Percentiles rank a stretch among this genome's conserved stretches.
Conservation (phyloP, 2,888 invertebrate species). For the Lypha dubia region DNA sequence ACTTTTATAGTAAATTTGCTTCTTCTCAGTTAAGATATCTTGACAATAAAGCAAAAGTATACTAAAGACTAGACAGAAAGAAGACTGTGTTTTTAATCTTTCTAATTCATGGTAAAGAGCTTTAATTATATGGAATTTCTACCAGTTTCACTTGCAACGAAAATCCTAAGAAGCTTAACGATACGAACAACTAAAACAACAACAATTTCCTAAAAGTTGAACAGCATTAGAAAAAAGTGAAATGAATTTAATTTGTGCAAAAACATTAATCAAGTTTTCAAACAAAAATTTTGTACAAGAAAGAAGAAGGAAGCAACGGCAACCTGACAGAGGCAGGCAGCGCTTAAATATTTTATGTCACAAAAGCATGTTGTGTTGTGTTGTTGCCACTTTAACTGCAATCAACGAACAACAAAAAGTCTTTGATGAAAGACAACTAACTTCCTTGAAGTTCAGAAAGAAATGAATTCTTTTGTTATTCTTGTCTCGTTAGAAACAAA, state of each 20-base stretch:
- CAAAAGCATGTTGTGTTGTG: slow-evolving; percentile 45
- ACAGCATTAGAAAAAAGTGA: background rate
- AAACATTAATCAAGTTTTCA: slow-evolving; percentile 47
- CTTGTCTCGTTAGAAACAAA: slow-evolving; percentile 54
- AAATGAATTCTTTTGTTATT: slow-evolving; percentile 51
- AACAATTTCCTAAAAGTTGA: background rate
- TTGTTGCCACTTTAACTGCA: slow-evolving; percentile 32
- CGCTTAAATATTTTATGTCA: slow-evolving; percentile 44
- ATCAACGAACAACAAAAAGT: slow-evolving; percentile 46
- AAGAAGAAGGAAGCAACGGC: background rate
- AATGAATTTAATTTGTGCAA: slow-evolving; percentile 25
- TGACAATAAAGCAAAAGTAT: too few relatives aligned
- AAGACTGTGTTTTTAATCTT: too few relatives aligned
- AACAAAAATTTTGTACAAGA: background rate
- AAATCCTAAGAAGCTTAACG: background rate
- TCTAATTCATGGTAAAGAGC: background rate
- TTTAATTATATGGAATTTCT: background rate
- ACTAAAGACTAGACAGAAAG: too few relatives aligned
- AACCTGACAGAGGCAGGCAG: background rate
- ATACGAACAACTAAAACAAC: background rate
- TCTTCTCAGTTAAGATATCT: too few relatives aligned
- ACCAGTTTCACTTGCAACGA: background rate
- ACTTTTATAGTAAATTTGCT: too few relatives aligned
- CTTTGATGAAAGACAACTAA: slow-evolving; percentile 65
- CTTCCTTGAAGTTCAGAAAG: slow-evolving; percentile 55